phyloP scores from a whole-genome alignment of 2,888 invertebrate genomes.

The Tetranychus piercei region DNA sequence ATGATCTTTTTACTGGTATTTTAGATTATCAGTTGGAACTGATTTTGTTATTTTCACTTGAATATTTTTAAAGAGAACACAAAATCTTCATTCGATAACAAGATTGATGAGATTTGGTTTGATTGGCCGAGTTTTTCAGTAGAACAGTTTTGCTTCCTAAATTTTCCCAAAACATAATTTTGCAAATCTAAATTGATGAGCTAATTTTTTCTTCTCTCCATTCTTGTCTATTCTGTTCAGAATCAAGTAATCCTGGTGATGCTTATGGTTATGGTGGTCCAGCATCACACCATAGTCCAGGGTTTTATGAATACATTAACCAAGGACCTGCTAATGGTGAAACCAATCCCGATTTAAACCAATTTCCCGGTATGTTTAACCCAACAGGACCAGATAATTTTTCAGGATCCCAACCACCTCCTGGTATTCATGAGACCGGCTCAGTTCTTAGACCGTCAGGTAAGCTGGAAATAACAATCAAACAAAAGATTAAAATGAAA shows the following conservation, averaged over 20 bases:
- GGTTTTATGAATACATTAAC: not conserved
- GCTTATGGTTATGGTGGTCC: not conserved
- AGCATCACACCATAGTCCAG: not conserved
- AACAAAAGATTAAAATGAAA: too few species aligned
- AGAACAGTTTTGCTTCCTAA: too few species aligned
- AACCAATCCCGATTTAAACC: not conserved
- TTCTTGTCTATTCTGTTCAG: not conserved
- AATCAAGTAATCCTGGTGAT: not conserved
- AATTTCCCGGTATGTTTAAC: not conserved
- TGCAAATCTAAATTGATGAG: not conserved
- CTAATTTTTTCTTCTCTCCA: not conserved
- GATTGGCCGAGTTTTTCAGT: too few species aligned
- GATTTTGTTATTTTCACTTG: too few species aligned
- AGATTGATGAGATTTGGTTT: too few species aligned
- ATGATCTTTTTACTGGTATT: not conserved
- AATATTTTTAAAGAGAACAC: too few species aligned
- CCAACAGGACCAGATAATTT: not conserved
- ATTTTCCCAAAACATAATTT: not conserved
- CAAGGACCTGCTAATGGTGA: not conserved
- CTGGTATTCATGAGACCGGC: not conserved
- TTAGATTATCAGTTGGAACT: too few species aligned
- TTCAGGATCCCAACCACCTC: not conserved
- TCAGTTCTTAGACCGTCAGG: not conserved
- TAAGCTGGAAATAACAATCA: too few species aligned
- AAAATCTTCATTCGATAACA: too few species aligned